Base-by-base conservation (phyloP, 2,888 invertebrate genomes). In the Callosobruchus maculatus region DNA sequence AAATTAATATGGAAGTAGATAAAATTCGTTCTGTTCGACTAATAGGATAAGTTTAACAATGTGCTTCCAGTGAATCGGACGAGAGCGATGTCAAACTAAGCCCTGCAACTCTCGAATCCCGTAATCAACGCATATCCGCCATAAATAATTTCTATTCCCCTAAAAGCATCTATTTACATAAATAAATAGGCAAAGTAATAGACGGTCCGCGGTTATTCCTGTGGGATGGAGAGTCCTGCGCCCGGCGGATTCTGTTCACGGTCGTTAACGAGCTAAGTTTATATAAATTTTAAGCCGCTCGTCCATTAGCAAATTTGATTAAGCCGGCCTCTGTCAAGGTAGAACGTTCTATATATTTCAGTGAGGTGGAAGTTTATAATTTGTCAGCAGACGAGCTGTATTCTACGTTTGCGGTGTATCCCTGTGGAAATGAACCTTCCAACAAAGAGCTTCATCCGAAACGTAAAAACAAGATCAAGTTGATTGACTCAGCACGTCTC, bases 11-110 rank as follows among this genome's bases (percentile, higher is more conserved):
- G n/a, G n/a, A n/a, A n/a, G n/a, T n/a, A n/a, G n/a, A n/a, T n/a
- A n/a, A n/a, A n/a, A n/a, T n/a, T n/a, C n/a, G n/a, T 26, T 26
- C 26, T 26, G 26, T 26, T 18, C 13, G 3, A 18, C 49, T 49
- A 3, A 49, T 49, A 49, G 49, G 4, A 3, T 30, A 30, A 30
- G 4, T 9, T 3, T 30, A 30, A 49, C 13, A 49, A 13, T 49
- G 1, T 49, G 49, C 13, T 49, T 49, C 13, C 1, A 49, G 18
- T 18, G 5, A 18, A 49, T 49, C 18, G 13, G 49, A 18, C 49
- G 9, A 49, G 49, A 49, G 5, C 49, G 13, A 3, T 76, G 74
- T 77, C n/a, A 78, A 76, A 75, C 26, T 26, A 18, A 49, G 3
- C 49, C 13, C 18, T 7, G 49, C 49, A 49, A 1, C 49, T 18